These are phyloP conservation scores for Branchellion lobata DNA, from an alignment of 2,888 invertebrate species.

Conservation along the genomic window DNA sequence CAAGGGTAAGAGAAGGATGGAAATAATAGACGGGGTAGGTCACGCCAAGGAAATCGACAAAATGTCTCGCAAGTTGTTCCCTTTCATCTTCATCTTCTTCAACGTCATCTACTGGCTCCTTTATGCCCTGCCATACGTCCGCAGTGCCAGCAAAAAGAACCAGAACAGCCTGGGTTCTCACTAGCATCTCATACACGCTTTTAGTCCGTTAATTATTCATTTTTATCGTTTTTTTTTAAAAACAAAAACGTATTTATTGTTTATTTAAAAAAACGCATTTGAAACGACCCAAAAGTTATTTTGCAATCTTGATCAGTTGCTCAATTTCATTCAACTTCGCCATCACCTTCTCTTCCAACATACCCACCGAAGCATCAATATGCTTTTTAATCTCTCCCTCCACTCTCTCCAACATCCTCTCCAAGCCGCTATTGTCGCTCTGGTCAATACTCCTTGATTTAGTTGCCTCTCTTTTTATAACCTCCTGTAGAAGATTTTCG, in stretches of 20 bases:
- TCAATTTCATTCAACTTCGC: not conserved
- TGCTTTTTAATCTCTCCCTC: not conserved
- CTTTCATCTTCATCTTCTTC: slow-evolving; percentile 52
- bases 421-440: too few species aligned
- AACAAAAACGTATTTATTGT: not conserved
- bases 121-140: slow-evolving; percentile 50
- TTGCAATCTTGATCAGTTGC: not conserved
- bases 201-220: not conserved
- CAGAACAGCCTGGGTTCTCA: not conserved
- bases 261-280: not conserved
- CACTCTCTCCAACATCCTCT: not conserved
- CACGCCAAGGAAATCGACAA: slow-evolving; percentile 52
- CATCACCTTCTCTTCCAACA: not conserved
- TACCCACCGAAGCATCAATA: not conserved
- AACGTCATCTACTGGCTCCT: slow-evolving; percentile 52
- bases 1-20: not conserved
- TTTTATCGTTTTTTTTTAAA: not conserved
- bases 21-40: slow-evolving; percentile 26
- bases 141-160: slow-evolving; percentile 42
- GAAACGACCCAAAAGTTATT: not conserved
- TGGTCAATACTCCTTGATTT: not conserved
- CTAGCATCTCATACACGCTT: not conserved
- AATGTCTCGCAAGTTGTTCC: slow-evolving; percentile 52
- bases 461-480: not conserved
- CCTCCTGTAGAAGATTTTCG: not conserved